Conservation (phyloP, 2,113 vertebrate species). For the Hoplias malabaricus region DNA sequence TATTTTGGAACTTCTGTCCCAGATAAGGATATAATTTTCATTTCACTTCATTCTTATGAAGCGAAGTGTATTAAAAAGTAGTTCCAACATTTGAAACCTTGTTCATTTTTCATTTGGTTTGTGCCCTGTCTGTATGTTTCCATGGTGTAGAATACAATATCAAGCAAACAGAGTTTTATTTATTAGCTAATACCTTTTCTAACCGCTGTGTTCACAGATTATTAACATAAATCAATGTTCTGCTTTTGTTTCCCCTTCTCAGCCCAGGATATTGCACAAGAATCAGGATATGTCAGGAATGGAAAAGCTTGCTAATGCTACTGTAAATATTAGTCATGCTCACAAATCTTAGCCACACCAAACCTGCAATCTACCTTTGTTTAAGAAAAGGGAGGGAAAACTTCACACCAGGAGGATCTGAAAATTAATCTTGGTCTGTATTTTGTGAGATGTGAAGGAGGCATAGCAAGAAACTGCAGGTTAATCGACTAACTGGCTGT, state of each 20-base stretch:
- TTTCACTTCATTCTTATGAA: too few species aligned
- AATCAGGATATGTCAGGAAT: slow-evolving; percentile 1
- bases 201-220: slow-evolving; percentile 34
- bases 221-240: slow-evolving; percentile 45
- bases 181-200: too few species aligned
- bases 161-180: background rate
- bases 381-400: background rate
- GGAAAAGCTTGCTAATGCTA: background rate
- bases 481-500: too few species aligned
- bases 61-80: too few species aligned
- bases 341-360: background rate
- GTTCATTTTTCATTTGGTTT: background rate
- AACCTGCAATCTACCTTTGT: background rate
- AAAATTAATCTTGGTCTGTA: background rate
- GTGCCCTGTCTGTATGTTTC: background rate
- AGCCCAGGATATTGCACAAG: background rate
- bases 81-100: too few species aligned
- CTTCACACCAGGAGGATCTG: background rate
- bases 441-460: background rate
- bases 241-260: slow-evolving; percentile 15
- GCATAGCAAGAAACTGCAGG: too few species aligned
- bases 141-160: background rate
- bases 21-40: too few species aligned
- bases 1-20: too few species aligned
- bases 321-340: background rate